Evolutionary conservation across 2,113 vertebrate species (phyloP), one percentile per base, ranked within the genome.

Genomic region (Pterocles gutturalis): DNA sequence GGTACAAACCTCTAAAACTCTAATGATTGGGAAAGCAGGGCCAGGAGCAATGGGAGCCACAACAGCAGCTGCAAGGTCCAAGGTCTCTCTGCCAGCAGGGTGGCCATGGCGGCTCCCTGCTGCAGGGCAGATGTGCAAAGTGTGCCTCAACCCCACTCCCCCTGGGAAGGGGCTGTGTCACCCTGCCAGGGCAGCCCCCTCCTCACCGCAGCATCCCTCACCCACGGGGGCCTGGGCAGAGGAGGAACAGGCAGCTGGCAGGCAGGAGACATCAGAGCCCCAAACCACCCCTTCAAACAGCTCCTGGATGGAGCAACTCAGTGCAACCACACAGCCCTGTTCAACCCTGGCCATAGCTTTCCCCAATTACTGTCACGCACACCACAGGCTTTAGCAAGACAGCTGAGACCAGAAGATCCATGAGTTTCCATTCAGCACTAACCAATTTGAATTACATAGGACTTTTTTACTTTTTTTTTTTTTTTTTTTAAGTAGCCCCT

Each of bases 181-280:
- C 38, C 33, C 25, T 48, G 10, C n/a, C 48, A 29, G 31, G 12
- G 36, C 18, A 10, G 43, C 19, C 49, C 31, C 62, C 26, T 45
- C 49, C 49, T 24, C 25, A 3, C 45, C 38, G 48, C 51, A 64
- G 19, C 54, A 57, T 9, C 36, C 17, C 54, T 16, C 49, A 38
- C 41, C 49, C 24, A 1, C 0, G 0, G 16, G 11, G 11, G 25
- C 16, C 21, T 10, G 15, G 22, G 2, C 2, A 0, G 29, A 12
- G 18, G 19, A 21, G 29, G 53, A 48, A 8, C 7, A 12, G 20
- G 43, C 83, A 61, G 73, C 36, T 46, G 1, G 11, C 0, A 2
- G 36, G 43, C 51, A 71, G 53, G 64, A 38, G 31, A 33, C 9
- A 5, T 6, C 7, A 7, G 33, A 71, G 33, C 33, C 41, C 34